These are phyloP conservation scores for Myotis planiceps DNA, from an alignment of 2,797 vertebrate genomes.

Conservation along the genomic window DNA sequence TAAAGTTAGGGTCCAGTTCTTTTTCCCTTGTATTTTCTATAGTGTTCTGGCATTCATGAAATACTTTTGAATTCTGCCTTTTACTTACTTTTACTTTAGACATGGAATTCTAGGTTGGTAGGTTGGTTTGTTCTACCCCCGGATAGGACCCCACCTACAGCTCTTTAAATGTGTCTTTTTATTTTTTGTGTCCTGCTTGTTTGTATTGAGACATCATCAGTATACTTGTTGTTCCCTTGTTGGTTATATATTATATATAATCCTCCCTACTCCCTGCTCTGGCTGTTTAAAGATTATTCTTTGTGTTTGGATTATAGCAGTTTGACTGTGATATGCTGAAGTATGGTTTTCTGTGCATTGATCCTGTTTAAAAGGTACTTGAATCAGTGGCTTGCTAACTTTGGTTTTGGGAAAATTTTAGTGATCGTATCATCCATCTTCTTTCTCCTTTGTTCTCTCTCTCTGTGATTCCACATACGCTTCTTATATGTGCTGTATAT, in stretches of 20 bases:
- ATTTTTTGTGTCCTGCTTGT: neutral
- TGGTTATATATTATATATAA: neutral
- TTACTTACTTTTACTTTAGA: conserved; percentile 3
- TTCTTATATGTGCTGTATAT: neutral
- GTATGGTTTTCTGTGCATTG: neutral
- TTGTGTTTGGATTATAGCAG: neutral
- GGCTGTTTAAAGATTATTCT: neutral
- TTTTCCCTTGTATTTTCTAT: neutral
- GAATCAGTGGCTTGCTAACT: neutral
- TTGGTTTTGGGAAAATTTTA: neutral
- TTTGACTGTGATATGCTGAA: neutral
- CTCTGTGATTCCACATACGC: neutral
- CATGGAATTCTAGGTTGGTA: neutral
- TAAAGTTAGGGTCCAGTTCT: neutral
- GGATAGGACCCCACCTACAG: neutral
- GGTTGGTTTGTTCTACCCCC: neutral
- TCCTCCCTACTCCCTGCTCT: neutral
- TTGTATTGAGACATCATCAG: neutral
- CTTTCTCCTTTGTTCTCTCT: neutral
- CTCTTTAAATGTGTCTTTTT: neutral
- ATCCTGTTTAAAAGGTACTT: neutral
- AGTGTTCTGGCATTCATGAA: neutral
- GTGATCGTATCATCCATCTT: neutral
- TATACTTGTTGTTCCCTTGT: neutral
- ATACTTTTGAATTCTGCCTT: neutral